Conservation (phyloP, 2,888 invertebrate genomes). For the Heterodera filipjevi region DNA sequence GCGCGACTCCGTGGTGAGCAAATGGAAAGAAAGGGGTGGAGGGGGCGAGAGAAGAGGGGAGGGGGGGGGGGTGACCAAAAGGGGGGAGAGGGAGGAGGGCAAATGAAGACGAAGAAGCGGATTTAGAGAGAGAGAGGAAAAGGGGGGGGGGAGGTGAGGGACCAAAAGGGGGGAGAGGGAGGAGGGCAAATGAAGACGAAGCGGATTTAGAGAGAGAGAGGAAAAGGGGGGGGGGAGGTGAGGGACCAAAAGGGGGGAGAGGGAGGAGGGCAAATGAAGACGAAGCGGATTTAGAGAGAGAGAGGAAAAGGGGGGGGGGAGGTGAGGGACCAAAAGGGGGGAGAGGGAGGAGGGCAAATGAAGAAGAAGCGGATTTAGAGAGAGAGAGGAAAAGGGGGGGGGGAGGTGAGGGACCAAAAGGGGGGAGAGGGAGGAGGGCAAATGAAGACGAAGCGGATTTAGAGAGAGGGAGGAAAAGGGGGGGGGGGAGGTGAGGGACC, state of each 20-base stretch:
- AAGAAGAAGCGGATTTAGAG: no score
- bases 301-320: no score
- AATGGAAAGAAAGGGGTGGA: neutral
- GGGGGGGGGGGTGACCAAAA: neutral
- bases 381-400: neutral
- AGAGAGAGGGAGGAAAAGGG: no score
- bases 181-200: constrained; percentile 52
- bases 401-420: no score
- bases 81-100: constrained; percentile 41
- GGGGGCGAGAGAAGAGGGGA: neutral
- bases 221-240: no score
- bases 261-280: constrained; percentile 46
- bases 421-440: constrained; percentile 48
- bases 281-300: no score
- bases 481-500: no score
- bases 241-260: neutral
- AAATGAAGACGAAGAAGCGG: no score
- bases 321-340: neutral
- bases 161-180: no score
- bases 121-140: no score
- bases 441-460: no score
- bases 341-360: constrained; percentile 42
- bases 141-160: neutral
- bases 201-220: no score
- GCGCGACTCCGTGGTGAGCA: constrained; percentile 59